These are phyloP conservation scores for Cerceris rybyensis DNA, from an alignment of 2,888 invertebrate genomes.

Conservation along the genomic window DNA sequence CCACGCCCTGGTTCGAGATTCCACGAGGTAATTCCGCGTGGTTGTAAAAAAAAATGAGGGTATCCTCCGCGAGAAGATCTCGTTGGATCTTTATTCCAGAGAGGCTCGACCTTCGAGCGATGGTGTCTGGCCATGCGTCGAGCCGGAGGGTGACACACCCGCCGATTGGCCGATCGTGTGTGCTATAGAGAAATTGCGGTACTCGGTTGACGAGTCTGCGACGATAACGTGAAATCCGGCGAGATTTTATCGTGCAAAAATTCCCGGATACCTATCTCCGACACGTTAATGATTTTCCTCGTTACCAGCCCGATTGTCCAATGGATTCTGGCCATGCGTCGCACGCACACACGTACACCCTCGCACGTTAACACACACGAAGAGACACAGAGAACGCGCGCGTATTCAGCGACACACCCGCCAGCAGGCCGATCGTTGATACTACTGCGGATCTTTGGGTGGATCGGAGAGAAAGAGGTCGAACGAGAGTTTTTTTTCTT, in stretches of 20 bases:
- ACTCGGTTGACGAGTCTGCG: constrained; percentile 35
- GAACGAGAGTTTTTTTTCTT: neutral
- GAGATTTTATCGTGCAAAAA: constrained; percentile 3
- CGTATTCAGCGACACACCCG: constrained; percentile 59
- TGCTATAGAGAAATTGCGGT: constrained; percentile 64
- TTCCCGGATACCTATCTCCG: neutral
- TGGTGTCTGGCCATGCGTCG: constrained; percentile 56
- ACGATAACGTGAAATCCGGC: constrained; percentile 28
- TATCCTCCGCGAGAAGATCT: neutral
- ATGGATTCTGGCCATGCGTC: constrained; percentile 57
- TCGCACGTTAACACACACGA: neutral
- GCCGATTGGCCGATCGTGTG: constrained; percentile 56
- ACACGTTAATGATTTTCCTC: constrained; percentile 36
- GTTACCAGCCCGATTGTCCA: constrained; percentile 19
- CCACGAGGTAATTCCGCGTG: constrained; percentile 23
- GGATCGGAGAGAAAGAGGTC: constrained; percentile 33
- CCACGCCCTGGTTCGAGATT: constrained; percentile 46
- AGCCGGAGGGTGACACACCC: constrained; percentile 64
- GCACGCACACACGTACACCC: constrained; percentile 17
- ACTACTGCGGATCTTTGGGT: constrained; percentile 54
- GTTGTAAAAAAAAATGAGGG: constrained; percentile 7
- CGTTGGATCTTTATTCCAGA: constrained; percentile 18
- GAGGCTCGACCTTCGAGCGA: constrained; percentile 17
- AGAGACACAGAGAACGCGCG: constrained; percentile 14
- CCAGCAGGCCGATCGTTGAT: constrained; percentile 49